These are phyloP conservation scores for Panthera leo DNA, from an alignment of 2,113 vertebrate species.

Conservation along the genomic window DNA sequence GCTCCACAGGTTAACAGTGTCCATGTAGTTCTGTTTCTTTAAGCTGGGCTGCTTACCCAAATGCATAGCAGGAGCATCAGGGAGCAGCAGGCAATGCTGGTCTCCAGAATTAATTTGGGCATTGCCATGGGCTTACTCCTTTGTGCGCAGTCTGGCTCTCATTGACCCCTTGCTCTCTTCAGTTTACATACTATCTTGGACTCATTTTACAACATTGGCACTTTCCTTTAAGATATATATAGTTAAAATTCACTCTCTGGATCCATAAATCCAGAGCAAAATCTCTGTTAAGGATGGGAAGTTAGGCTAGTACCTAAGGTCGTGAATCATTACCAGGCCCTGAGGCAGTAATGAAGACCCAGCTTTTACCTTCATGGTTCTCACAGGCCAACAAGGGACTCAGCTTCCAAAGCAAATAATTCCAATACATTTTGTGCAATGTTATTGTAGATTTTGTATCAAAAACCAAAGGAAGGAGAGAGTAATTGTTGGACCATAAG, in stretches of 20 bases:
- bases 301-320: neutral
- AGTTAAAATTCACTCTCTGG: neutral
- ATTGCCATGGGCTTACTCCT: neutral
- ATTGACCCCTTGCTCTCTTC: neutral
- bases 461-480: constrained; percentile 8
- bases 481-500: neutral
- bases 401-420: neutral
- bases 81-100: too few relatives aligned
- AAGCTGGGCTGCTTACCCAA: neutral
- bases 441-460: neutral
- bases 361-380: neutral
- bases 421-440: neutral
- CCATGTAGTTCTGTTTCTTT: neutral
- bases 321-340: neutral
- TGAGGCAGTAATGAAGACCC: neutral
- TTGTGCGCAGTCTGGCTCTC: neutral
- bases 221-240: neutral
- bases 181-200: neutral
- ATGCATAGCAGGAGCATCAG: neutral
- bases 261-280: neutral
- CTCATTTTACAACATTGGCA: neutral
- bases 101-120: neutral
- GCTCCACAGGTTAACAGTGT: neutral
- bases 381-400: neutral
- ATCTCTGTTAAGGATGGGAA: neutral